A percentile compares a stretch with the other conserved stretches of the same genome.
phyloP scores from a whole-genome alignment of 2,113 vertebrate genomes.

The Struthio camelus region DNA sequence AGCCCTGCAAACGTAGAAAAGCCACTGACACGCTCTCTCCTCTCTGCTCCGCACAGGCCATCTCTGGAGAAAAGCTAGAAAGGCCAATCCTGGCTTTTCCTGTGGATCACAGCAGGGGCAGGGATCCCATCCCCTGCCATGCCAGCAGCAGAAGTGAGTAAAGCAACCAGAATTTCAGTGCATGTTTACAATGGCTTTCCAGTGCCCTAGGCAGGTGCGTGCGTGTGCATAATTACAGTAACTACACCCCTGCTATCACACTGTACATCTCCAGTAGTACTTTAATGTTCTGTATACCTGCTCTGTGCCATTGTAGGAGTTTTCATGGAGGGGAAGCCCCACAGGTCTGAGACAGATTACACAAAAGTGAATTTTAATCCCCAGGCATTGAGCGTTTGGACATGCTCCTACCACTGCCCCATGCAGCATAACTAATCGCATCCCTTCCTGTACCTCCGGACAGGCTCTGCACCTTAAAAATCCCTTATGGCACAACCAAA shows the following conservation, averaged over 20 bases:
- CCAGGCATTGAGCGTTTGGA: not conserved
- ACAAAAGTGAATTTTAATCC: not conserved
- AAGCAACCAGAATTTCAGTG: not conserved
- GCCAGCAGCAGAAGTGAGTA: not conserved
- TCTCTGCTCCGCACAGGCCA: not conserved
- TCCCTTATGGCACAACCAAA: too few species aligned
- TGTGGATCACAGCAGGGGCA: too few species aligned
- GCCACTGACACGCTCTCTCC: not conserved
- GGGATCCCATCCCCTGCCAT: not conserved
- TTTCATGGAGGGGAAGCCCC: not conserved
- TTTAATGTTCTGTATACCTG: not conserved
- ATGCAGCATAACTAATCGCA: not conserved
- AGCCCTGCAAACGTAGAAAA: not conserved
- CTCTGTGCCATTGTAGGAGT: not conserved
- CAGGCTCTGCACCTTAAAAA: too few species aligned
- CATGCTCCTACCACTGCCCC: not conserved
- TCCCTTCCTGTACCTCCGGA: not conserved
- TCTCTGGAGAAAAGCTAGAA: not conserved
- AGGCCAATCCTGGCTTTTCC: not conserved
- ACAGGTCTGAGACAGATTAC: not conserved
- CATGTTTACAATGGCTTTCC: not conserved
- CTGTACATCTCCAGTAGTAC: not conserved
- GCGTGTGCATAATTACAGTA: not conserved
- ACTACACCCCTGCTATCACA: not conserved
- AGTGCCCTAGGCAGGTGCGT: fast-evolving